Conservation (phyloP, 2,113 vertebrate species). For the Natator depressus region DNA sequence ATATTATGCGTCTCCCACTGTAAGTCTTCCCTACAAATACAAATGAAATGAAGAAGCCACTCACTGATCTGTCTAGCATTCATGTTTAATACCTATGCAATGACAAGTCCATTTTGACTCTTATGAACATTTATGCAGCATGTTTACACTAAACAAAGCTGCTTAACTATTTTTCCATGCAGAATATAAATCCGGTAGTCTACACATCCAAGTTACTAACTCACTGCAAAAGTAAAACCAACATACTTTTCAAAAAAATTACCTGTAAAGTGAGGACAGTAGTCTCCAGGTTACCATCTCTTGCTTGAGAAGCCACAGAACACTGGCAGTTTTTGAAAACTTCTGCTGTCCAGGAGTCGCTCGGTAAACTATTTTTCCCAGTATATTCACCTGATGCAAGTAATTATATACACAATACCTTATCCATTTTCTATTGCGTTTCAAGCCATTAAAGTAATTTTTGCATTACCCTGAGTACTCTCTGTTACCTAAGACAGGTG, state of each 20-base stretch:
- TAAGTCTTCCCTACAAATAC: not conserved
- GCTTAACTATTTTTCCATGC: not conserved
- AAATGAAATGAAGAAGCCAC: not conserved
- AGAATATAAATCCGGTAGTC: not conserved
- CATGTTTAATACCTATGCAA: not conserved
- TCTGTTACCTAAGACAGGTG: not conserved
- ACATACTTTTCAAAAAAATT: not conserved
- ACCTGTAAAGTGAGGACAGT: slow-evolving; percentile 93
- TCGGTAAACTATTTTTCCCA: slow-evolving; percentile 90
- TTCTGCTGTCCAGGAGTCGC: slow-evolving; percentile 92
- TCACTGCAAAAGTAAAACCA: not conserved
- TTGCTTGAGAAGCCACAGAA: slow-evolving; percentile 95
- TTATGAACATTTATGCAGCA: not conserved
- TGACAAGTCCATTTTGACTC: not conserved
- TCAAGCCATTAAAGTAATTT: not conserved
- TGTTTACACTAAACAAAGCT: too few relatives aligned
- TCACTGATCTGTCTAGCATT: not conserved
- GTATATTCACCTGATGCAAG: slow-evolving; percentile 84
- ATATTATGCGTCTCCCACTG: not conserved
- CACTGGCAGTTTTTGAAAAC: slow-evolving; percentile 92
- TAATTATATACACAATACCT: not conserved
- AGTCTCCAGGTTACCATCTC: slow-evolving; percentile 96
- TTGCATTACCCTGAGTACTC: not conserved
- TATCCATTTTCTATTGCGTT: not conserved
- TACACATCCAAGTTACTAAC: not conserved